Evolutionary conservation across 2,797 vertebrate species (phyloP).

Genomic region (Buphagus erythrorhynchus): DNA sequence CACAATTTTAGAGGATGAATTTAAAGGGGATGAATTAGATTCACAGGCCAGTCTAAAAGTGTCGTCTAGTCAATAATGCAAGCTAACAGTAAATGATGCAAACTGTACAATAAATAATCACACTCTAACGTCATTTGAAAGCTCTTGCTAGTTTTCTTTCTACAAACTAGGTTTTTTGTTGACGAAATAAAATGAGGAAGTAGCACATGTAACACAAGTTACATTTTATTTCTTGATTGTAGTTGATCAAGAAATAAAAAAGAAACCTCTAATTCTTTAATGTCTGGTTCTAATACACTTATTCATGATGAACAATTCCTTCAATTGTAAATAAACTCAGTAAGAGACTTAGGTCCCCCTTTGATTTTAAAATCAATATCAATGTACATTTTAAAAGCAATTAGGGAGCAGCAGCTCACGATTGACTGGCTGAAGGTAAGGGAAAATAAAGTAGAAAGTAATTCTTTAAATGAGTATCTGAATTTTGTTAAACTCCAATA

Average conservation of each 20-base stretch:
- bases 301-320: background rate
- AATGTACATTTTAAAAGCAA: background rate
- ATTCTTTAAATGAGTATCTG: background rate
- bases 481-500: background rate
- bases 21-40: background rate
- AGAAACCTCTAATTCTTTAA: background rate
- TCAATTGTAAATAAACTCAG: background rate
- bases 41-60: background rate
- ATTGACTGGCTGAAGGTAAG: background rate
- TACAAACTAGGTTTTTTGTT: fast-evolving
- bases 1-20: background rate
- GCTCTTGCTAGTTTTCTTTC: background rate
- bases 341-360: background rate
- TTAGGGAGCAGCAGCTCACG: background rate
- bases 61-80: background rate
- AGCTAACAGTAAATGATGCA: background rate
- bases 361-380: background rate
- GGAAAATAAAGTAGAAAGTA: background rate
- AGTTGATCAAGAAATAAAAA: background rate
- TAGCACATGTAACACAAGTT: background rate
- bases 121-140: background rate
- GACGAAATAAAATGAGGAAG: background rate
- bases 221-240: background rate
- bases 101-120: background rate
- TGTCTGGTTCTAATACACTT: background rate